Base-by-base conservation (phyloP, 2,888 invertebrate genomes). In the Brenthis daphne region DNA sequence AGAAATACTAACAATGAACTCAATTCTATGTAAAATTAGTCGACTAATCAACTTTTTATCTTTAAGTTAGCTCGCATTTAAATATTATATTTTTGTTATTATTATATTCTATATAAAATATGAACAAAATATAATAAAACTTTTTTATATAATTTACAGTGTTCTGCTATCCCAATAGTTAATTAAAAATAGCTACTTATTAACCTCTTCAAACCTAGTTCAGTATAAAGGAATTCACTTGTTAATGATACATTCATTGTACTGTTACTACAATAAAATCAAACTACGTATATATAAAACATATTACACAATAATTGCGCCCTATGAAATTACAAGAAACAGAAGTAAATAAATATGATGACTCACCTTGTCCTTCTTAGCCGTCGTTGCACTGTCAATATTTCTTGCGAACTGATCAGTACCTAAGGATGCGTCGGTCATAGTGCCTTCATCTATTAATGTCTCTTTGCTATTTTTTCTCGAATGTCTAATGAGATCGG, bases 401-500 rank as follows among this genome's bases (percentile, higher is more conserved):
- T 86, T 87, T 82, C 82, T 69, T 54, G 58, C 60, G 47, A 67
- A 64, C 65, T 73, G 68, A 67, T 72, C 72, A 61, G 72, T 57
- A 63, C 66, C 67, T 68, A 72, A 70, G 64, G 67, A 67, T 64
- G 82, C 84, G 65, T 87, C 88, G 71, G 85, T 87, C 84, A 87
- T 85, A 73, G 85, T 85, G 76, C 84, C 80, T 76, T 87, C 88
- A 68, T 89, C 86, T 68, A 86, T 84, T 75, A 87, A 84, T 74
- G 83, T 79, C 71, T 88, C 89, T 73, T 80, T 85, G 76, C 82
- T 84, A 75, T 81, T 85, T 77, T 86, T 87, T 76, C 82, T 87
- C 54, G 86, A 86, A 82, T 89, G 86, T 79, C 86, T 89, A 75
- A 90, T 89, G 75, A 92, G 79, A 77, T 92, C 92, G 43, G 90